A percentile compares a stretch with the other conserved stretches of the same genome.
These are phyloP conservation scores for Thamnaconus septentrionalis DNA, from an alignment of 2,113 vertebrate species.

Conservation along the genomic window DNA sequence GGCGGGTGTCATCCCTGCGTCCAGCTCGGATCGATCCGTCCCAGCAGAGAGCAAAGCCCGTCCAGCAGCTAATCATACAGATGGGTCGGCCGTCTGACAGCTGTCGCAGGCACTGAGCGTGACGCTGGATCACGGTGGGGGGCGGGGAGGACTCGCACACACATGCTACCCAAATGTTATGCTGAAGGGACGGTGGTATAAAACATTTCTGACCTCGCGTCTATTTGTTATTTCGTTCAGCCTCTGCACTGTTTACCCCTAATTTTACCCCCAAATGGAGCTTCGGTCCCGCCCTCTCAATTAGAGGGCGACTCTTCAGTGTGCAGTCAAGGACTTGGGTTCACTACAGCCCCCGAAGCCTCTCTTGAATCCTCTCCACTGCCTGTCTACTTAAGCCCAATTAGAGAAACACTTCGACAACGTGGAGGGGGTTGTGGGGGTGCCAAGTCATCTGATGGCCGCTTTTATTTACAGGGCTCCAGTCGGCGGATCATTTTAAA, in stretches of 20 bases:
- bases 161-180: not conserved
- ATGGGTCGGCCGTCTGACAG: conserved; percentile 50
- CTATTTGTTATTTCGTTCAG: too few relatives aligned
- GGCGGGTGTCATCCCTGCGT: not conserved
- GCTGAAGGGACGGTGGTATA: too few relatives aligned
- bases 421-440: not conserved
- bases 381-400: conserved; percentile 29
- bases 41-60: conserved; percentile 12
- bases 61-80: conserved; percentile 53
- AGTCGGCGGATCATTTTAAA: conserved; percentile 35
- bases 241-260: too few relatives aligned
- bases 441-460: conserved; percentile 36
- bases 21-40: conserved; percentile 33
- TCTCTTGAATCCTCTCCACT: conserved; percentile 12
- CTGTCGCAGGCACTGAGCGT: conserved; percentile 31
- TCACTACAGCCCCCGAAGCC: not conserved
- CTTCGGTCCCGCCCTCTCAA: too few relatives aligned
- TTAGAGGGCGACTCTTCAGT: not conserved
- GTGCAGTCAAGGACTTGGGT: not conserved
- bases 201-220: too few relatives aligned
- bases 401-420: conserved; percentile 30
- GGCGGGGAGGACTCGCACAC: not conserved
- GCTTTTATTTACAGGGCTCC: conserved; percentile 55
- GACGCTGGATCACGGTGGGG: conserved; percentile 48
- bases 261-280: too few relatives aligned